Evolutionary conservation across 2,888 invertebrate species (phyloP).

Genomic region (Dynastes maya): DNA sequence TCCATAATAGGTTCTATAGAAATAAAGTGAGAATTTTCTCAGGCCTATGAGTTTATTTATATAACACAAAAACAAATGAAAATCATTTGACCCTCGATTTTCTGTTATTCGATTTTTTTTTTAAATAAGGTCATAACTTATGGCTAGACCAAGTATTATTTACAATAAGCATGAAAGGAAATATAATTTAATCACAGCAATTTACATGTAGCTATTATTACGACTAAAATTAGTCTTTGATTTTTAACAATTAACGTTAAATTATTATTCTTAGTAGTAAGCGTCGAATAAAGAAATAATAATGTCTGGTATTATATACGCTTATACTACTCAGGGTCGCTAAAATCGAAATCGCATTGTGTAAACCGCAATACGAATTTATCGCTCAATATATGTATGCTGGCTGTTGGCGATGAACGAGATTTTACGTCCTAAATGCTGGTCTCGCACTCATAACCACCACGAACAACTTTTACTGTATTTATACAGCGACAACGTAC

Average conservation of each 20-base stretch:
- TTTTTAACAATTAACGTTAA: not conserved
- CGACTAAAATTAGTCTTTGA: not conserved
- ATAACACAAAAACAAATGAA: no score
- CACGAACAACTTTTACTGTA: conserved; percentile 43
- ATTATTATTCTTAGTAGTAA: not conserved
- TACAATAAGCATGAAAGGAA: not conserved
- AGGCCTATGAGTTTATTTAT: no score
- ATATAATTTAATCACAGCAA: conserved; percentile 5
- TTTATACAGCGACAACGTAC: not conserved
- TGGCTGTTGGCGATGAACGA: not conserved
- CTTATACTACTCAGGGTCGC: not conserved
- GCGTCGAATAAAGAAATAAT: not conserved
- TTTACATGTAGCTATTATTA: not conserved
- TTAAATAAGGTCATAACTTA: no score
- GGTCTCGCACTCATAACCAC: conserved; percentile 40
- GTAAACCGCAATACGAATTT: not conserved
- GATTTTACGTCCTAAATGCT: conserved; percentile 39
- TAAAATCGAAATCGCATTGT: conserved; percentile 17
- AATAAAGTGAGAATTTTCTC: no score
- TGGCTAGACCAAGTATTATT: not conserved
- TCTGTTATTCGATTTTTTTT: no score
- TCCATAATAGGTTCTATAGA: no score
- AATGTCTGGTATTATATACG: not conserved
- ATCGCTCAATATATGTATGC: not conserved
- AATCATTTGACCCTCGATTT: no score